Percentiles rank a stretch among this genome's conserved stretches.
Conservation (phyloP, 2,113 vertebrate genomes). For the Oryzias curvinotus region DNA sequence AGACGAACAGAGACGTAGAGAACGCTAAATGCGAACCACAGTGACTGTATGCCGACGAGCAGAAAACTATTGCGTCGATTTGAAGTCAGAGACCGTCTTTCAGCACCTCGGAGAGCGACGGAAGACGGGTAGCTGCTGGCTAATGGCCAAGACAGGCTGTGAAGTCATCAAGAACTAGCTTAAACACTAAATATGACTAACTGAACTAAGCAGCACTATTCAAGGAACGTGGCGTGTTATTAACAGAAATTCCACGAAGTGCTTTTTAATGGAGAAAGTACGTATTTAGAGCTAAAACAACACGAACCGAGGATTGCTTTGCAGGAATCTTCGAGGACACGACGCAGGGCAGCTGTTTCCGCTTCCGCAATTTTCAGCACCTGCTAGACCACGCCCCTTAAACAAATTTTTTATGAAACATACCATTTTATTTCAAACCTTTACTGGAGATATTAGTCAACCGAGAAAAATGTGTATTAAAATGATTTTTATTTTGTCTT, state of each 20-base stretch:
- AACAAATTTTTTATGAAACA: too few species aligned
- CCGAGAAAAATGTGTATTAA: too few species aligned
- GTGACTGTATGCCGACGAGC: neutral
- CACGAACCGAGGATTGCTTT: conserved; percentile 37
- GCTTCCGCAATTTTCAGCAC: conserved; percentile 57
- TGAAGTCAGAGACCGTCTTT: conserved; percentile 15
- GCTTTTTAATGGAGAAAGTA: accelerated
- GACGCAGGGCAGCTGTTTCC: conserved; percentile 40
- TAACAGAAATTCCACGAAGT: accelerated
- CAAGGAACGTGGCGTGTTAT: too few species aligned
- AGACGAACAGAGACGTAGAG: neutral
- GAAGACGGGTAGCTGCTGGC: conserved; percentile 33
- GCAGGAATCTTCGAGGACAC: conserved; percentile 49
- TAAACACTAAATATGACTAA: neutral
- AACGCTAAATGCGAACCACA: accelerated
- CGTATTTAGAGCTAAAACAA: neutral
- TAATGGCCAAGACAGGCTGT: conserved; percentile 21
- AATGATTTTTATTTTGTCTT: too few species aligned
- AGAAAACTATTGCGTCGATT: neutral
- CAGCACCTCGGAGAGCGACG: conserved; percentile 72
- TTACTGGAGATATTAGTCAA: too few species aligned
- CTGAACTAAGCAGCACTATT: too few species aligned
- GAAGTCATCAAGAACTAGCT: conserved; percentile 3
- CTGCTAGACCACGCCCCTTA: conserved; percentile 30
- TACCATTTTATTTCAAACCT: too few species aligned